These are phyloP conservation scores for Poecilia picta DNA, from an alignment of 2,797 vertebrate genomes.

Conservation along the genomic window DNA sequence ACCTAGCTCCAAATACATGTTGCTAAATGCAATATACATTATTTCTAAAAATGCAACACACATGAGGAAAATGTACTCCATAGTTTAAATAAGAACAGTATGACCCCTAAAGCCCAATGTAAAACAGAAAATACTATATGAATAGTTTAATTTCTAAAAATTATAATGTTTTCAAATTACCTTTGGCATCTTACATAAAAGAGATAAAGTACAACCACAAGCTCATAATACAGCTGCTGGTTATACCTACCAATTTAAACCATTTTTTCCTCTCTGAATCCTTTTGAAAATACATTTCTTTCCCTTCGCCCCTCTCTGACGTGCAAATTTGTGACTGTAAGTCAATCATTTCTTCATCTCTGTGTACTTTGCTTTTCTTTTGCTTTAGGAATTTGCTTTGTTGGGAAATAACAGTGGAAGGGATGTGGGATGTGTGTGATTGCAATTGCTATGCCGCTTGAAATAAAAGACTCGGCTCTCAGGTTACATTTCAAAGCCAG, in stretches of 20 bases:
- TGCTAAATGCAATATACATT: not conserved
- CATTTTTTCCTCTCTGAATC: constrained; percentile 4
- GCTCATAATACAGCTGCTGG: not conserved
- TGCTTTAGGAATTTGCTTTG: constrained; percentile 51
- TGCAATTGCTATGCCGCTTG: constrained; percentile 42
- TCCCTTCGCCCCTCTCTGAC: constrained; percentile 35
- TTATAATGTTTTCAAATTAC: not conserved
- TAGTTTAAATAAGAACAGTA: not conserved
- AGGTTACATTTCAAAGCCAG: constrained; percentile 66
- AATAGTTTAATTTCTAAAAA: constrained; percentile 1
- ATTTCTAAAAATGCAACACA: not conserved
- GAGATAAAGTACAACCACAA: not conserved
- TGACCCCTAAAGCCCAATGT: not conserved
- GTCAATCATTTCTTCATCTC: constrained; percentile 35
- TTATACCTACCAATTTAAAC: not conserved
- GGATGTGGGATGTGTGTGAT: constrained; percentile 64
- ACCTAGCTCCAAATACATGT: not conserved
- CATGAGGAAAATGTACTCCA: not conserved
- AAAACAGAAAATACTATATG: not conserved
- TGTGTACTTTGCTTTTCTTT: constrained; percentile 42
- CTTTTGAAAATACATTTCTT: constrained; percentile 26
- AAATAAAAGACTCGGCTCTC: constrained; percentile 65
- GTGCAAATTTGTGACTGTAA: constrained; percentile 38
- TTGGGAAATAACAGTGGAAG: constrained; percentile 56
- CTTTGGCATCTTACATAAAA: not conserved